Evolutionary conservation across 2,797 vertebrate genomes (phyloP), one percentile per base, ranked within the genome.

Genomic region (Xyrichtys novacula): DNA sequence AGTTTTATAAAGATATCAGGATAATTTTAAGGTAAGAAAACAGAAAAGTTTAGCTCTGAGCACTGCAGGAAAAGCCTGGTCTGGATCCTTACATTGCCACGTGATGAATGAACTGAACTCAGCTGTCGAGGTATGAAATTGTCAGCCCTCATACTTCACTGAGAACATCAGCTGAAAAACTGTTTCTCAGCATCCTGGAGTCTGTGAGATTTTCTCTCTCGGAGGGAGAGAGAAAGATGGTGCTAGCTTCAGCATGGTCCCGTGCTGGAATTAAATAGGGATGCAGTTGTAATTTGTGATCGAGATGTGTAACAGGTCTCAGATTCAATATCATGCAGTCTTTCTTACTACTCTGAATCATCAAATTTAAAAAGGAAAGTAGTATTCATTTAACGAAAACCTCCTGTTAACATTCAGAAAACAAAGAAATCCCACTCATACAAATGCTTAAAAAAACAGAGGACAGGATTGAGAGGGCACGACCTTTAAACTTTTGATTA

Each of bases 91-190:
- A 2, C 31, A 17, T 57, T 46, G 42, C 32, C 31, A 10, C 26
- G 14, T 40, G 2, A 32, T 59, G 23, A 31, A 47, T 32, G 23
- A 73, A 26, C 47, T 63, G 36, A 82, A 53, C 31, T 47, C 53
- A 38, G 3, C 49, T 71, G 46, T 46, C 58, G 52, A 71, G 57
- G 65, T 74, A 61, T 77, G 70, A 80, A 80, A 68, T 65, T 71
- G 46, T 57, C 47, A 40, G 40, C 31, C 7, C 53, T 28, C 52
- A 60, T 7, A 34, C 43, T 70, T 55, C 65, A 59, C 53, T 63
- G 43, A 25, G 34, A 34, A 29, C 22, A 53, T 22, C 20, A 64
- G 67, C 34, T 28, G 10, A 39, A 22, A 68, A 52, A 65, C 29
- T 0, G 1, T 32, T 38, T 19, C 5, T 25, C 26, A 54, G 23